phyloP scores from a whole-genome alignment of 92 coral and sea anemone genomes.

The Parazoanthus atlanticus region DNA sequence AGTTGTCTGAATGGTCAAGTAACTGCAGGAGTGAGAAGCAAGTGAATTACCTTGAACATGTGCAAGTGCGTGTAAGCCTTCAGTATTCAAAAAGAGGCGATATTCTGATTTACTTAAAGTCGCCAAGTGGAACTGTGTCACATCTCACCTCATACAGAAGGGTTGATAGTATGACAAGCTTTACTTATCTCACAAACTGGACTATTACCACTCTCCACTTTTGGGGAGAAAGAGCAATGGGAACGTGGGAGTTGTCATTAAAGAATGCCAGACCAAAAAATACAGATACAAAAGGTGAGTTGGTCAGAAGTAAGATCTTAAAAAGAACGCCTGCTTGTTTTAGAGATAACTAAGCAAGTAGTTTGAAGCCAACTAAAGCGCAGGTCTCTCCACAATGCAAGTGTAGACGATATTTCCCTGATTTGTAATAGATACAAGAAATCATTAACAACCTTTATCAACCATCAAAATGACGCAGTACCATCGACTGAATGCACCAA shows the following conservation, averaged over 20 bases:
- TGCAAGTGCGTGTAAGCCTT: constrained; percentile 50
- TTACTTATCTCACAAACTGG: constrained; percentile 60
- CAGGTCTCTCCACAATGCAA: too few relatives aligned
- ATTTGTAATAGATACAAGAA: too few relatives aligned
- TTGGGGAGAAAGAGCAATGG: constrained; percentile 57
- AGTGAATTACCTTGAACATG: constrained; percentile 58
- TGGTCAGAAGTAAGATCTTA: too few relatives aligned
- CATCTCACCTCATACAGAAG: constrained; percentile 41
- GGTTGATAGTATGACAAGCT: constrained; percentile 31
- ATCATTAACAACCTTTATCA: too few relatives aligned
- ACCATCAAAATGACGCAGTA: too few relatives aligned
- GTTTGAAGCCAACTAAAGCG: background rate
- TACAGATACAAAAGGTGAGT: background rate
- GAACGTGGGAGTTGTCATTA: constrained; percentile 42
- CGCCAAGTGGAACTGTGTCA: constrained; percentile 54
- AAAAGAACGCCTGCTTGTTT: too few relatives aligned
- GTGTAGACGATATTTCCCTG: too few relatives aligned
- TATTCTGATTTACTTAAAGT: constrained; percentile 33
- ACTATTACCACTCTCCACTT: constrained; percentile 47
- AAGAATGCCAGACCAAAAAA: constrained; percentile 21
- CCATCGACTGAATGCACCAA: too few relatives aligned
- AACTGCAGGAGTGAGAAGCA: background rate
- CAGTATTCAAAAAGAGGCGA: constrained; percentile 50
- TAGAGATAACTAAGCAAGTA: background rate
- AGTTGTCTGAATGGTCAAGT: background rate